Conservation (phyloP, 2,113 vertebrate genomes). For the Daubentonia madagascariensis region DNA sequence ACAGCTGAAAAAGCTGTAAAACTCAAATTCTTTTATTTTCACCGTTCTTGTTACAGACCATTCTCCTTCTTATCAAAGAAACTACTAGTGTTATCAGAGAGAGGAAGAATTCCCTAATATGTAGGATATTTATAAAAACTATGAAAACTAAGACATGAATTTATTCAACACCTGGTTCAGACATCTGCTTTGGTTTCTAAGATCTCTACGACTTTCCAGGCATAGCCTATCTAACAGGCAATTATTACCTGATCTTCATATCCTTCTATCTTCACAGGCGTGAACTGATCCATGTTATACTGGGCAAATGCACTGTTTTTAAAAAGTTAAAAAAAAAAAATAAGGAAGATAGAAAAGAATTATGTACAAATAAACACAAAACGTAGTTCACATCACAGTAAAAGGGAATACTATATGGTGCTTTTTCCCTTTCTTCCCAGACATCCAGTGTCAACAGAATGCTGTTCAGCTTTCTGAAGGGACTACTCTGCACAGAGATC, state of each 20-base stretch:
- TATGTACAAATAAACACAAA: conserved; percentile 32
- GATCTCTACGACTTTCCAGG: neutral
- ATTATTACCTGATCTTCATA: conserved; percentile 91
- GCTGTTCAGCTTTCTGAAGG: neutral
- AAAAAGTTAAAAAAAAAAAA: conserved; percentile 37
- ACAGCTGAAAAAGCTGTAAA: neutral
- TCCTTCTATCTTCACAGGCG: conserved; percentile 92
- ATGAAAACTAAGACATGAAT: conserved; percentile 3
- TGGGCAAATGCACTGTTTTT: conserved; percentile 94
- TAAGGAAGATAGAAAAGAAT: neutral
- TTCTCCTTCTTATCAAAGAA: neutral
- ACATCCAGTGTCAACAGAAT: neutral
- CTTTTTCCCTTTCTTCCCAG: neutral
- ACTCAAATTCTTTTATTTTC: conserved; percentile 8
- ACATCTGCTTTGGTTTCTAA: neutral
- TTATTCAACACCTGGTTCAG: conserved; percentile 19
- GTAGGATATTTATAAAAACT: conserved; percentile 28
- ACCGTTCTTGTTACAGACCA: neutral
- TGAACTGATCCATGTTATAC: conserved; percentile 99
- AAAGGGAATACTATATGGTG: neutral
- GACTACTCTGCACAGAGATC: neutral
- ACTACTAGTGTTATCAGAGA: neutral
- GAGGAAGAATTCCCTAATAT: conserved; percentile 28
- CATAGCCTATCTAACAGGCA: neutral
- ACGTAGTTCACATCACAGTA: neutral